Percentiles rank a stretch among this genome's conserved stretches.
phyloP scores from a whole-genome alignment of 2,888 invertebrate species.

The Pristionchus entomophagus region DNA sequence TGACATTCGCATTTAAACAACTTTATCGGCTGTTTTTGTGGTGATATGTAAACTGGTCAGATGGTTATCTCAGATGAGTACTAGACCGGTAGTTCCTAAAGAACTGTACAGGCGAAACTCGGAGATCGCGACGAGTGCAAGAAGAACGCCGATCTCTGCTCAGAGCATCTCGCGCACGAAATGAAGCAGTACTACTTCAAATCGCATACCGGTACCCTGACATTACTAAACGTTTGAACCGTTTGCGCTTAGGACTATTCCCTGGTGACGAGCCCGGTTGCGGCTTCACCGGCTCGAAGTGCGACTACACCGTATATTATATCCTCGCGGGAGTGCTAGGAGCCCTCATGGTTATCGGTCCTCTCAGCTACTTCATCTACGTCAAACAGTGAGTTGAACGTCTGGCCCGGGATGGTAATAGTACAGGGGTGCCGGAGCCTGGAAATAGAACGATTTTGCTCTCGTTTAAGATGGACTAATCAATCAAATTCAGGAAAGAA shows the following conservation, averaged over 20 bases:
- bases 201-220: slow-evolving; percentile 60
- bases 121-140: slow-evolving; percentile 68
- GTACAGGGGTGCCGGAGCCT: no score
- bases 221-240: not conserved
- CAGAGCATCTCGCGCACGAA: slow-evolving; percentile 75
- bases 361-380: slow-evolving; percentile 71
- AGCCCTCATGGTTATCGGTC: slow-evolving; percentile 61
- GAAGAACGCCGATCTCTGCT: slow-evolving; percentile 67
- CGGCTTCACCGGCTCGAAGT: slow-evolving; percentile 67
- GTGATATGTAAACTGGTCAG: no score
- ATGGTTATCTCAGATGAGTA: no score
- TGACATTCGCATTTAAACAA: no score
- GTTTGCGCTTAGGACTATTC: slow-evolving; percentile 51
- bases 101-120: slow-evolving; percentile 67
- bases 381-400: slow-evolving; percentile 66
- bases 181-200: slow-evolving; percentile 69
- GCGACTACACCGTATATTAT: slow-evolving; percentile 70
- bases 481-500: slow-evolving; percentile 68
- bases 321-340: slow-evolving; percentile 58
- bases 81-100: no score
- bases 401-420: no score
- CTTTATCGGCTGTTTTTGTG: no score
- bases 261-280: slow-evolving; percentile 71
- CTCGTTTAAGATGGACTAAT: no score
- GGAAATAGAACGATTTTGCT: no score